Base-by-base conservation (phyloP, 2,888 invertebrate genomes). In the Drosophila peninsularis region DNA sequence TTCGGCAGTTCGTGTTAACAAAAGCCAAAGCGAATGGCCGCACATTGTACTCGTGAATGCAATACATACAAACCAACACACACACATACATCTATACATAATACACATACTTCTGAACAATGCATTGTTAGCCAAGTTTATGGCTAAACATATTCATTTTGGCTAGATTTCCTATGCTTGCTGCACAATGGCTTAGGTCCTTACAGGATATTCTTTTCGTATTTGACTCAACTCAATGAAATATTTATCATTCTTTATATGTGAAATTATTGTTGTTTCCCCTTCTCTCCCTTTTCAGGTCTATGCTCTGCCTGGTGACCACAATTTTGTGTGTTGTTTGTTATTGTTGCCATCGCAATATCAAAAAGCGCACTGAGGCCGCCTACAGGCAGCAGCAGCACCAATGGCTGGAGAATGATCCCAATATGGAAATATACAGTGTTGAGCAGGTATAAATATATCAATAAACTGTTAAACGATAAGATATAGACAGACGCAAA, bases 271-370 rank as follows among this genome's bases (percentile, higher is more conserved):
- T 49, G n/a, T 19, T 42, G 14, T n/a, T 36, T 14, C 17, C 11
- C 7, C 7, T 21, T 19, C 32, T 14, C 5, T 32, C n/a, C n/a
- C 2, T 50, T 34, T 19, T 93, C 93, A 96, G 96, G 90, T 96
- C 95, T 45, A 96, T 96, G 94, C 92, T 96, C 82, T 96, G 96
- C 90, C 95, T 96, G 32, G 95, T 96, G 79, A 93, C 96, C 86
- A 94, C 96, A 82, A 95, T 96, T 52, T 94, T 96, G 65, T 95
- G 96, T 88, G 94, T 96, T 39, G 94, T 96, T 66, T 96, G 96
- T 91, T 96, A 95, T 91, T 95, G 95, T 92, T 95, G 95, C 90
- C 92, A 92, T 88, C 92, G 92, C 62, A 92, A 90, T 82, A 92
- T 92, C 50, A 92, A 91, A 71, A 92, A 92, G 76, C 90, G 92